Evolutionary conservation across 2,113 vertebrate genomes (phyloP).

Genomic region (Microcebus griseorufus): DNA sequence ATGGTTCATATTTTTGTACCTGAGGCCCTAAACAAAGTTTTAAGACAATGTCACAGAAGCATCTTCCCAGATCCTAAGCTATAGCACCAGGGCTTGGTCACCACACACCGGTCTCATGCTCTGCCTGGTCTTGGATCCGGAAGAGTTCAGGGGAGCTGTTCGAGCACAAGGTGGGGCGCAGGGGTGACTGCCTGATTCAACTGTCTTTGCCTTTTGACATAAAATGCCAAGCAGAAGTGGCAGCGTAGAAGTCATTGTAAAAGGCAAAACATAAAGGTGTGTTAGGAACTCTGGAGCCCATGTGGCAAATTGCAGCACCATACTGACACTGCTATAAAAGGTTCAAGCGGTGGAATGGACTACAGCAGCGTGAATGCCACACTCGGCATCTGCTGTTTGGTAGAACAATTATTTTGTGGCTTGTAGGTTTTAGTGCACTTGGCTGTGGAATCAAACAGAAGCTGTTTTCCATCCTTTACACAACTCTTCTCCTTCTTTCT

Average conservation of each 20-base stretch:
- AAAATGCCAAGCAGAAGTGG: background rate
- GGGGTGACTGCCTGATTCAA: background rate
- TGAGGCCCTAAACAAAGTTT: background rate
- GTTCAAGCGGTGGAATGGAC: fast-evolving
- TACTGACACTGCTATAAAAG: fast-evolving
- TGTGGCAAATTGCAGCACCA: fast-evolving
- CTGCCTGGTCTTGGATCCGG: background rate
- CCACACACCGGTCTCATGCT: fast-evolving
- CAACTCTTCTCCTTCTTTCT: background rate
- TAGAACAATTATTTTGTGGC: background rate
- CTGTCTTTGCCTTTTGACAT: background rate
- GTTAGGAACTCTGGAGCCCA: fast-evolving
- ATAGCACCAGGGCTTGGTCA: fast-evolving
- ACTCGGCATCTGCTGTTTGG: background rate
- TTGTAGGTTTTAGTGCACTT: background rate
- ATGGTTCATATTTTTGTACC: background rate
- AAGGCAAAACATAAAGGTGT: background rate
- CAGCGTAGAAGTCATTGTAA: background rate
- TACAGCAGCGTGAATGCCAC: fast-evolving
- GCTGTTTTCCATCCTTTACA: background rate
- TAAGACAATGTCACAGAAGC: background rate
- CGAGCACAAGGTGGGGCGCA: too few relatives aligned
- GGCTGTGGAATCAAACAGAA: background rate
- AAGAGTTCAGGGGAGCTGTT: fast-evolving
- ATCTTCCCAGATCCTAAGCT: too few relatives aligned